These are phyloP conservation scores for Daboia siamensis DNA, from an alignment of 2,113 vertebrate genomes.

Conservation along the genomic window DNA sequence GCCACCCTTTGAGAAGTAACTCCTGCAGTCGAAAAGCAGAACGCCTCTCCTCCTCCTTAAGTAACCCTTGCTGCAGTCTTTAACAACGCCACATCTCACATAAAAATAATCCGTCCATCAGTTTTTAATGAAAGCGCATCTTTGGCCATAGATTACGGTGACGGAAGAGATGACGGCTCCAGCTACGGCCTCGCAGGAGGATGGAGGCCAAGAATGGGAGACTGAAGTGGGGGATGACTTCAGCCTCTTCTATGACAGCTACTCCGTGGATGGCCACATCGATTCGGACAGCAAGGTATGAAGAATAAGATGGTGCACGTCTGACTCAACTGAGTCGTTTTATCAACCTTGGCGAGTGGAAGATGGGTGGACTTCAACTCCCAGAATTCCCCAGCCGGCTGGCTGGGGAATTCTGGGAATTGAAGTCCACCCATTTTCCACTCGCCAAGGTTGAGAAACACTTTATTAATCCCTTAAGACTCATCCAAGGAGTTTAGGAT, in stretches of 20 bases:
- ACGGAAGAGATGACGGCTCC: constrained; percentile 15
- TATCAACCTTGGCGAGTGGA: not conserved
- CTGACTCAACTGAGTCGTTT: not conserved
- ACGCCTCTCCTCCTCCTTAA: not conserved
- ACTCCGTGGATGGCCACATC: constrained; percentile 66
- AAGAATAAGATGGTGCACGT: too few species aligned
- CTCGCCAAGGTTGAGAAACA: not conserved
- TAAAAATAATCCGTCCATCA: not conserved
- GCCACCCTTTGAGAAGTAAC: not conserved
- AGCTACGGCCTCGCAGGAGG: not conserved
- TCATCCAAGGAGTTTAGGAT: not conserved
- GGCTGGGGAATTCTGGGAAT: not conserved
- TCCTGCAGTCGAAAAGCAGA: not conserved
- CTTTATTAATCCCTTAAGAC: not conserved
- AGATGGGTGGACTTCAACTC: not conserved
- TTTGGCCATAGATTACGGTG: not conserved
- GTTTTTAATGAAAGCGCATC: not conserved
- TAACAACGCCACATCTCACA: not conserved
- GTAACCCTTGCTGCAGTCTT: not conserved
- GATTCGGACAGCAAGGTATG: constrained; percentile 80
- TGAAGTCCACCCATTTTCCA: not conserved
- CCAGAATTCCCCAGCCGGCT: not conserved
- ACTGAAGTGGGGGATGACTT: constrained; percentile 71
- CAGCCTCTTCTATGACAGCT: constrained; percentile 74
- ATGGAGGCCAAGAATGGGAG: constrained; percentile 61